Evolutionary conservation across 2,797 vertebrate species (phyloP), one percentile per base, ranked within the genome.

Genomic region (Poecilia wingei): DNA sequence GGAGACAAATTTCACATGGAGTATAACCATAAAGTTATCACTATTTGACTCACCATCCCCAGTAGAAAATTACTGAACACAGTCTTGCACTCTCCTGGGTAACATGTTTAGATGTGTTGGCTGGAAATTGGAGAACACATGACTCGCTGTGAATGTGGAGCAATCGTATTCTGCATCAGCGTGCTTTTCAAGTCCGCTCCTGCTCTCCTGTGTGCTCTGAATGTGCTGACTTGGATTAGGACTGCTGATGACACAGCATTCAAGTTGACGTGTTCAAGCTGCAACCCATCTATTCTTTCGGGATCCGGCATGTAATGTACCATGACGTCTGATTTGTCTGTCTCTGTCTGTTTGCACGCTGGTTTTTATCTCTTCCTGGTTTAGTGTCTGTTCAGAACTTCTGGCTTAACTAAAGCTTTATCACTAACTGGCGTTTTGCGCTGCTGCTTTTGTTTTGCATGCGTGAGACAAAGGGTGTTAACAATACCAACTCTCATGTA

Each of bases 221-320:
- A 36, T 79, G 72, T 81, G 79, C 72, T 81, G 64, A 76, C 75
- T 79, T 71, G 69, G 73, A 83, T 88, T 79, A 78, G 72, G 16
- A 39, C 74, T 51, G 39, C 59, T 75, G 80, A 81, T 0, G 49
- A 86, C 68, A 33, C 83, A 74, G 76, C 76, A 77, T 64, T 82
- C 73, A 73, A 71, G 51, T 71, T 80, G 72, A 74, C 64, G 81
- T 81, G 84, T 41, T 77, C n/a, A 82, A 76, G 77, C 75, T 83
- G 78, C 31, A 39, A 84, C 79, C 20, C 76, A 76, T 87, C 76
- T 71, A 31, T 83, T 82, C 41, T 72, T 71, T 36, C 2, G 25
- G n/a, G 72, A 70, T 77, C 41, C 9, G 46, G 73, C 49, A 4
- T 75, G 81, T 76, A 75, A 8, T 75, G 78, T 61, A 53, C 75